Conservation (phyloP, 1,140 invertebrate species). For the Plutomurus gul region DNA sequence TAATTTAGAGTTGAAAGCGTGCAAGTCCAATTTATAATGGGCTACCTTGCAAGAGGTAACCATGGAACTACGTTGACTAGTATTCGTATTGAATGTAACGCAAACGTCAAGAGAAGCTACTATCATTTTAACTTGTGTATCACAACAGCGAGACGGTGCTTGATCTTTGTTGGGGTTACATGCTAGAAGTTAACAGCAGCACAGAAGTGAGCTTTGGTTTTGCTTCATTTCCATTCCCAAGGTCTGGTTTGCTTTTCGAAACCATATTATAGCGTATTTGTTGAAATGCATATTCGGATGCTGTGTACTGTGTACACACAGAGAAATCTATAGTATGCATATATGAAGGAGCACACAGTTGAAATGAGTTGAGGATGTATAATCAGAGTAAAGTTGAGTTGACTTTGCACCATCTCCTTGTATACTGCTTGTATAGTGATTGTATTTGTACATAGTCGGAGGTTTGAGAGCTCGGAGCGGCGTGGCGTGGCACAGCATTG, state of each 20-base stretch:
- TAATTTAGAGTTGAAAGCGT: too few species aligned
- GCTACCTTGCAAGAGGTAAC: too few species aligned
- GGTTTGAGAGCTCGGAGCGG: too few species aligned
- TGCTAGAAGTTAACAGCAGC: too few species aligned
- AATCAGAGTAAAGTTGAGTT: constrained; percentile 4
- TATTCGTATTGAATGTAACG: neutral
- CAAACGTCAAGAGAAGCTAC: neutral
- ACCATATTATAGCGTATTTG: neutral
- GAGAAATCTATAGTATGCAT: neutral
- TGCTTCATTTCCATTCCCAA: neutral
- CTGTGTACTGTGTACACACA: neutral
- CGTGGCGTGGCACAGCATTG: too few species aligned
- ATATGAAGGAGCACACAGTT: neutral
- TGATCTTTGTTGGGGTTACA: neutral
- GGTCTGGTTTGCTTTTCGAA: neutral
- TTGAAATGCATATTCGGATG: neutral
- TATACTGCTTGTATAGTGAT: too few species aligned
- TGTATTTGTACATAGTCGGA: too few species aligned
- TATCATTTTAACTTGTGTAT: neutral
- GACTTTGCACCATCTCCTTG: neutral
- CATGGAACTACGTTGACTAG: too few species aligned
- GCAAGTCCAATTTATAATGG: too few species aligned
- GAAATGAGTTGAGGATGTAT: neutral
- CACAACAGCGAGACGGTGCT: neutral
- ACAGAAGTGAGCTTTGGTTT: too few species aligned